Conservation (phyloP, 1,140 invertebrate genomes). For the Drosophila bocqueti region DNA sequence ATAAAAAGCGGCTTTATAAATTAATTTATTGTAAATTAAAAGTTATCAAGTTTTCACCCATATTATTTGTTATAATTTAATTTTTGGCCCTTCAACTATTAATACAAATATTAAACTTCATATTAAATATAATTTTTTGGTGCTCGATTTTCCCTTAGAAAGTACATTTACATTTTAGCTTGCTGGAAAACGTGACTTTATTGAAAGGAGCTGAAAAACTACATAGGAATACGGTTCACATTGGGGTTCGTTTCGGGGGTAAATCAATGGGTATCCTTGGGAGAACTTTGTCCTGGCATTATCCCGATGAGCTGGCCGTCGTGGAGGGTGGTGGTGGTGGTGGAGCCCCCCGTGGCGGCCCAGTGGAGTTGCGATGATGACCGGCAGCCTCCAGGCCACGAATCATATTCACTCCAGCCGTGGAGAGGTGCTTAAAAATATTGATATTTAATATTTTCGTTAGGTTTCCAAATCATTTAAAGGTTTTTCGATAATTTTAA, state of each 20-base stretch:
- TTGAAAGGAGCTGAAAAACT: conserved; percentile 1
- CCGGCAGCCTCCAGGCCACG: not conserved
- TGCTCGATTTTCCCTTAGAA: no score
- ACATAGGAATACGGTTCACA: conserved; percentile 1
- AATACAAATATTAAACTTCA: no score
- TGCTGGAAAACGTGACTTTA: conserved; percentile 11
- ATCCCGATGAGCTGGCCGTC: conserved; percentile 41
- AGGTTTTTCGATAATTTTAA: not conserved
- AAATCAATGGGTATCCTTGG: not conserved
- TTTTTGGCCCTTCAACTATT: not conserved
- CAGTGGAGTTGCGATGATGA: conserved; percentile 41
- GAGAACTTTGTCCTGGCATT: not conserved
- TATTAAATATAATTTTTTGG: no score
- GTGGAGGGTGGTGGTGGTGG: conserved; percentile 54
- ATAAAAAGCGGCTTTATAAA: no score
- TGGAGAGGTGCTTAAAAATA: conserved; percentile 35
- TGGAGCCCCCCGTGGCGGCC: conserved; percentile 23
- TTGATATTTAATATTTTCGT: not conserved
- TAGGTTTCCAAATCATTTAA: not conserved
- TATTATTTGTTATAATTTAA: not conserved
- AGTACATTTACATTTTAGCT: not conserved
- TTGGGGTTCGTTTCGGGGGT: not conserved
- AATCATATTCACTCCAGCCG: conserved; percentile 20
- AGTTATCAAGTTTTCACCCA: no score
- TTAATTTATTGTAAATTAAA: no score